These are phyloP conservation scores for Telmatochromis bifrenatus DNA, from an alignment of 2,113 vertebrate genomes.

Conservation along the genomic window DNA sequence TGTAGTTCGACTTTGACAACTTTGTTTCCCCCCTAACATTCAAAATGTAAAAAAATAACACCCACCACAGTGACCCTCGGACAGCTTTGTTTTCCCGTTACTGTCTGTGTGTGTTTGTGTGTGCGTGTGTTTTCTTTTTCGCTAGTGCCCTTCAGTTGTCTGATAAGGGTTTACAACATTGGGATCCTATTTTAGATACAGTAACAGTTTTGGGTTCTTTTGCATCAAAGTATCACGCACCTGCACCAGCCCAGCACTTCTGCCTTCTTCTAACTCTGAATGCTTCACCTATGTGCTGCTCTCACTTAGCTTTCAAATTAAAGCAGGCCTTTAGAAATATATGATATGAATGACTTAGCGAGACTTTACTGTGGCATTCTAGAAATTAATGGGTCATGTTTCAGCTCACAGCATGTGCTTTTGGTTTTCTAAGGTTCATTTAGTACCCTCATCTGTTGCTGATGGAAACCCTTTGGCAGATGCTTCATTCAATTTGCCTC, in stretches of 20 bases:
- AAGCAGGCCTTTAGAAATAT: neutral
- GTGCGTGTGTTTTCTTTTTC: neutral
- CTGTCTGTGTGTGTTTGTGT: neutral
- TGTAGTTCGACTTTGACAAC: neutral
- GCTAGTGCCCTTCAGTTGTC: neutral
- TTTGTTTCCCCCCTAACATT: neutral
- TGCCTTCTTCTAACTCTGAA: conserved; percentile 10
- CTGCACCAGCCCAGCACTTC: neutral
- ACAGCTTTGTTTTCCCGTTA: neutral
- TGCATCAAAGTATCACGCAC: neutral
- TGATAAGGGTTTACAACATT: conserved; percentile 34
- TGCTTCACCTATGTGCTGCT: neutral
- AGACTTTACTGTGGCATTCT: conserved; percentile 8
- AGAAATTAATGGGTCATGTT: neutral
- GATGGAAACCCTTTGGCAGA: neutral
- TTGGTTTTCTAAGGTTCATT: neutral
- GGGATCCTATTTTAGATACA: conserved; percentile 35
- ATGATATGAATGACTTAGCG: conserved; percentile 14
- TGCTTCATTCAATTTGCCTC: neutral
- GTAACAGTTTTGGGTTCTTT: neutral
- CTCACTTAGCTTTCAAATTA: neutral
- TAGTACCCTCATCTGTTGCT: neutral
- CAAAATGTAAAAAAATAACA: neutral
- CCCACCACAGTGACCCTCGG: neutral
- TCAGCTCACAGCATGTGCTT: neutral